Percentiles rank a stretch among this genome's conserved stretches.
phyloP scores from a whole-genome alignment of 2,797 vertebrate species.

The Caiman crocodilus region DNA sequence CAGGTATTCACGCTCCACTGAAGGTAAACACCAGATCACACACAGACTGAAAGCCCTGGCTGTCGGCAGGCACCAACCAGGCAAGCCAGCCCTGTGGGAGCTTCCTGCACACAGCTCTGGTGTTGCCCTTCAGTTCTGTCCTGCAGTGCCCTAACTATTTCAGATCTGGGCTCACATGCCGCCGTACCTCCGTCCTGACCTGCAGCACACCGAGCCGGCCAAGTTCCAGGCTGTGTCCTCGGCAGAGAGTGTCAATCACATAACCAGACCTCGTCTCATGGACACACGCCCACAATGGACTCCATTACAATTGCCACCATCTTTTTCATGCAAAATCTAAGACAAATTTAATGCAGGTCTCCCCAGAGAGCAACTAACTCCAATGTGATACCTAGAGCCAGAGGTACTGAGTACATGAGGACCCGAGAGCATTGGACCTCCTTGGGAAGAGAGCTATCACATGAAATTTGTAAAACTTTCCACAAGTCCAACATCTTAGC shows the following conservation, averaged over 20 bases:
- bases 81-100: neutral
- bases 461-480: too few species aligned
- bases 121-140: neutral
- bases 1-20: neutral
- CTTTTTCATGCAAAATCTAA: neutral
- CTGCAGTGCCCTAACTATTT: neutral
- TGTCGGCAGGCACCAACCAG: neutral
- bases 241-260: neutral
- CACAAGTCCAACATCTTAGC: too few species aligned
- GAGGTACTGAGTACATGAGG: too few species aligned
- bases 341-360: neutral
- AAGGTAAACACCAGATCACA: neutral
- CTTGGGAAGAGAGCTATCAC: too few species aligned
- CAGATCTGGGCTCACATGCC: neutral
- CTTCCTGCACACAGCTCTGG: neutral
- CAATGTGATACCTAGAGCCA: too few species aligned
- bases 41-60: neutral
- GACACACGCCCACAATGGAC: neutral
- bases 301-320: too few species aligned
- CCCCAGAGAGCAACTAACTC: neutral
- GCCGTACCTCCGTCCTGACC: neutral
- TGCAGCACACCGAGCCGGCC: neutral
- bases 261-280: neutral
- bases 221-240: neutral
- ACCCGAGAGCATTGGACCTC: too few species aligned